phyloP scores from a whole-genome alignment of 2,113 vertebrate genomes.

The Phaethornis superciliosus region DNA sequence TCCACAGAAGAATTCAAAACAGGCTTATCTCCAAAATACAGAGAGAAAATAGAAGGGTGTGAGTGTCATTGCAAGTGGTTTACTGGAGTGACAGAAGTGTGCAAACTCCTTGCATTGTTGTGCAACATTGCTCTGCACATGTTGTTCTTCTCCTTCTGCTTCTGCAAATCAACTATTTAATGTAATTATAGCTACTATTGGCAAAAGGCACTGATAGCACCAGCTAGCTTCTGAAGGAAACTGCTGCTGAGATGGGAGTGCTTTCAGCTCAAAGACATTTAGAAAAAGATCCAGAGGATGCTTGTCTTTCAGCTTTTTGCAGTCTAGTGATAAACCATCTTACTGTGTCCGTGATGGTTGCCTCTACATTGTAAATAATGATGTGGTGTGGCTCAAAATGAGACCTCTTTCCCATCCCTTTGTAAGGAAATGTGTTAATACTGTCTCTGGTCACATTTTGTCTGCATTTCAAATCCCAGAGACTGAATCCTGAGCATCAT shows the following conservation, averaged over 20 bases:
- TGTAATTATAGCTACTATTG: conserved; percentile 39
- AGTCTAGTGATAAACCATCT: neutral
- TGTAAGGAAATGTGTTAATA: neutral
- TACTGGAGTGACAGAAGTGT: conserved; percentile 17
- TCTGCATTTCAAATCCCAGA: neutral
- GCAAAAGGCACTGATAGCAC: conserved; percentile 14
- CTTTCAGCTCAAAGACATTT: neutral
- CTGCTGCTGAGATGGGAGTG: neutral
- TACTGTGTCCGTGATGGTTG: neutral
- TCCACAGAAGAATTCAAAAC: neutral
- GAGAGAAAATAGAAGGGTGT: neutral
- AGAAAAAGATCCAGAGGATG: neutral
- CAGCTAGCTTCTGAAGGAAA: conserved; percentile 1
- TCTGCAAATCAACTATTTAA: conserved; percentile 38
- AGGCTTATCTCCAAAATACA: conserved; percentile 10
- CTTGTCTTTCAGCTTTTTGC: neutral
- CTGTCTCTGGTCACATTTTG: neutral
- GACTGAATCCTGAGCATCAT: neutral
- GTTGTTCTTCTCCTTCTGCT: conserved; percentile 41
- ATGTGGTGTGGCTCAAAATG: neutral
- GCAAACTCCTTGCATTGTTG: conserved; percentile 12
- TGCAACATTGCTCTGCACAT: conserved; percentile 12
- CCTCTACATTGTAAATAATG: neutral
- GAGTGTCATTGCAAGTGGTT: conserved; percentile 6
- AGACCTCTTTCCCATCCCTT: neutral